Evolutionary conservation across 2,888 invertebrate species (phyloP).

Genomic region (Uropetala carovei): DNA sequence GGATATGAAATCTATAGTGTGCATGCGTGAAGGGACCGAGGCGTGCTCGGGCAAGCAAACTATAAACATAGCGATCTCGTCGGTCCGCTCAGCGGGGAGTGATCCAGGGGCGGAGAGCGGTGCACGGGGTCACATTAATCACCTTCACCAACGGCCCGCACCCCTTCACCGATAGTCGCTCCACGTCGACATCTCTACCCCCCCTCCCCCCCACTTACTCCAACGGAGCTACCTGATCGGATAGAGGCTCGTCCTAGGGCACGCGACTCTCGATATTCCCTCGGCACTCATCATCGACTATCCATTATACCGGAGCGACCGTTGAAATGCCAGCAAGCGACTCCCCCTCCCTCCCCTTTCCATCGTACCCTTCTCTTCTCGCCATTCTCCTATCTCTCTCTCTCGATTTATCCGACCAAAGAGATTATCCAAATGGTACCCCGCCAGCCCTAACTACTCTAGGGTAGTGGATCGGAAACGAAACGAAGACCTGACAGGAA

Average conservation of each 20-base stretch:
- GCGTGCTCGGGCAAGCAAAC: conserved; percentile 20
- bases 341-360: neutral
- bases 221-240: conserved; percentile 1
- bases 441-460: conserved; percentile 37
- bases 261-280: conserved; percentile 36
- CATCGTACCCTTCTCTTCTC: too few relatives aligned
- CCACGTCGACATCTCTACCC: neutral
- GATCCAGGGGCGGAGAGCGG: neutral
- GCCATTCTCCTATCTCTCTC: neutral
- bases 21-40: neutral
- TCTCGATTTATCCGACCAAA: conserved; percentile 52
- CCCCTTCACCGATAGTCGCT: neutral
- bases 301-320: conserved; percentile 36
- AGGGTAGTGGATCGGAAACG: conserved; percentile 57
- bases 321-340: conserved; percentile 30
- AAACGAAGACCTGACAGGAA: conserved; percentile 42
- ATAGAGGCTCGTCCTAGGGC: neutral
- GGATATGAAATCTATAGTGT: neutral
- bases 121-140: conserved; percentile 51
- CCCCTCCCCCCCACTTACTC: neutral
- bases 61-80: conserved; percentile 40
- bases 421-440: conserved; percentile 55
- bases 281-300: conserved; percentile 55
- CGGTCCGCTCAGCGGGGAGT: neutral
- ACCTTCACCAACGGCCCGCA: neutral